Percentiles rank a stretch among this genome's conserved stretches.
Evolutionary conservation across 2,888 invertebrate genomes (phyloP).

Genomic region (Dolichomitus sp.): DNA sequence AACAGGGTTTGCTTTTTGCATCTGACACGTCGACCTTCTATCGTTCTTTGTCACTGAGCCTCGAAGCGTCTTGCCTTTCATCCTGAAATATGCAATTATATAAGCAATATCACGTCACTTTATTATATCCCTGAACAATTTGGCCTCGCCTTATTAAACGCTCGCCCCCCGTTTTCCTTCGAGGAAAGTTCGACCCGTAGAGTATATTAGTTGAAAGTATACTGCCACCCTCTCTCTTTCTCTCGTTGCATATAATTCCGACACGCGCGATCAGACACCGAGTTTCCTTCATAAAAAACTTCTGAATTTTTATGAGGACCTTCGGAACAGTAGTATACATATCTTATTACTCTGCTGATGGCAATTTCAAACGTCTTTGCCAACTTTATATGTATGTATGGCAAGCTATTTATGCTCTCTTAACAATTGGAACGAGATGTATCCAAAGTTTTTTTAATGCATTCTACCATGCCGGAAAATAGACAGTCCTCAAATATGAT

Average conservation of each 20-base stretch:
- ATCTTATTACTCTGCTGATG: conserved; percentile 41
- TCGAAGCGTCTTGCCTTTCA: conserved; percentile 38
- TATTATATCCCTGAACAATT: conserved; percentile 51
- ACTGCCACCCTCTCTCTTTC: conserved; percentile 15
- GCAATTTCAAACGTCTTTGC: conserved; percentile 37
- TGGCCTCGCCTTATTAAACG: conserved; percentile 55
- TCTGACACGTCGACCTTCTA: conserved; percentile 23
- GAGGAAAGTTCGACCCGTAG: conserved; percentile 33
- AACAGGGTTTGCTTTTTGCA: conserved; percentile 45
- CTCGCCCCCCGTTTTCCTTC: conserved; percentile 10
- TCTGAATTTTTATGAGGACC: conserved; percentile 56
- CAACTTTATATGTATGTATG: neutral
- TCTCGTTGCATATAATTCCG: conserved; percentile 43
- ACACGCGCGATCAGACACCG: conserved; percentile 34
- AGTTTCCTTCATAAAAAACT: conserved; percentile 55
- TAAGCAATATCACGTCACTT: conserved; percentile 51
- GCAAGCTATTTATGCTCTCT: neutral
- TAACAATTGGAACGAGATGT: neutral
- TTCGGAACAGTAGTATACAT: conserved; percentile 53
- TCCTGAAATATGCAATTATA: conserved; percentile 65
- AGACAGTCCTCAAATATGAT: neutral
- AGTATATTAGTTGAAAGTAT: conserved; percentile 46
- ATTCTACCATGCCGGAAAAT: neutral
- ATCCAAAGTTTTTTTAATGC: neutral
- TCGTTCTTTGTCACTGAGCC: neutral